phyloP scores from a whole-genome alignment of 2,113 vertebrate genomes.

The Sminthopsis crassicaudata region DNA sequence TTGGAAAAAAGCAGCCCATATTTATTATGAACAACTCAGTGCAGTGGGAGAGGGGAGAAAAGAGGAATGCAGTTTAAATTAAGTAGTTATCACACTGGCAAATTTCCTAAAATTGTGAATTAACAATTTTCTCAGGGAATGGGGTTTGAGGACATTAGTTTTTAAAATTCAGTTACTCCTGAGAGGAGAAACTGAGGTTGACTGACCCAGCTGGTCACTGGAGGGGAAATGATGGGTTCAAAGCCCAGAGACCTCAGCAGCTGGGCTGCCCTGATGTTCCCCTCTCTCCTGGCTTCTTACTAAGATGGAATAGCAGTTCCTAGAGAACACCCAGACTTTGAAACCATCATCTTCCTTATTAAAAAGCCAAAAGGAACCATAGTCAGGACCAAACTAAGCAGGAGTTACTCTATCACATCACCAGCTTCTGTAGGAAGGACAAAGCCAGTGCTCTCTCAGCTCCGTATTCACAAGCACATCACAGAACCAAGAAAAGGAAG shows the following conservation, averaged over 20 bases:
- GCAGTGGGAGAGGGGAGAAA: neutral
- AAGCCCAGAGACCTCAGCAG: conserved; percentile 16
- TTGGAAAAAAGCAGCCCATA: neutral
- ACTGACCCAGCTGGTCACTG: neutral
- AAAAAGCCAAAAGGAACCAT: neutral
- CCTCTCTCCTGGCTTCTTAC: neutral
- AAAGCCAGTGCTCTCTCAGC: neutral
- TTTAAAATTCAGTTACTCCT: neutral
- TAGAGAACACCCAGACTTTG: neutral
- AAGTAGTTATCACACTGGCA: neutral
- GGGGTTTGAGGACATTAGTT: neutral
- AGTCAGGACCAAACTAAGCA: neutral
- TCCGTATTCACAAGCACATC: neutral
- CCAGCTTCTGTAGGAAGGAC: neutral
- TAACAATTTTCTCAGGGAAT: neutral
- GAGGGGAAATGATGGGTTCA: neutral
- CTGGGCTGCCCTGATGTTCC: conserved; percentile 47
- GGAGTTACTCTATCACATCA: neutral
- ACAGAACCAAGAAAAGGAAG: neutral
- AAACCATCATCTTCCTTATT: neutral
- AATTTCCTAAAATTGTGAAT: neutral
- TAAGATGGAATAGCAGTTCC: neutral
- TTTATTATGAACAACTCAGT: neutral
- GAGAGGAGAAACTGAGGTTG: neutral
- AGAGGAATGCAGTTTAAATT: neutral